Evolutionary conservation across 2,113 vertebrate genomes (phyloP).

Genomic region (Hydropotes inermis): DNA sequence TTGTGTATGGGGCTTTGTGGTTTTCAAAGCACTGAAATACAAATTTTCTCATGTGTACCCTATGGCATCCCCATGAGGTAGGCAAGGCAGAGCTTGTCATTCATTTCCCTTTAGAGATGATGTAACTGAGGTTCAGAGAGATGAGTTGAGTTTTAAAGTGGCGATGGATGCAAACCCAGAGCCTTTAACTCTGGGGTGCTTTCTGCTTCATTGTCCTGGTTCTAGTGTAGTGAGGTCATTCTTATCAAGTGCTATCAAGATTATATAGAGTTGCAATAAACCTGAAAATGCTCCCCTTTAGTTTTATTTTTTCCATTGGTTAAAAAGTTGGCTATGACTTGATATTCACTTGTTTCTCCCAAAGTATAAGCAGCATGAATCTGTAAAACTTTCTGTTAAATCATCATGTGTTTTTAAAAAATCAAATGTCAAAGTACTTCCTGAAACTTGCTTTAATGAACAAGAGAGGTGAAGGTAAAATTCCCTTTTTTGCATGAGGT

Average conservation of each 20-base stretch:
- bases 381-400: constrained; percentile 45
- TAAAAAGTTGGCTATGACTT: constrained; percentile 20
- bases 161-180: not conserved
- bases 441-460: constrained; percentile 66
- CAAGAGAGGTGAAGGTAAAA: constrained; percentile 70
- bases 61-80: not conserved
- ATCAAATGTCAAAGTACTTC: constrained; percentile 60
- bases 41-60: not conserved
- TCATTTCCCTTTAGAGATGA: not conserved
- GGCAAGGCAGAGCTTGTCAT: not conserved
- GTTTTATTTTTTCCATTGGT: not conserved
- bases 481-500: constrained; percentile 54
- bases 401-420: not conserved
- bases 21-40: constrained; percentile 14
- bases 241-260: not conserved
- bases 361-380: constrained; percentile 17
- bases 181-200: not conserved
- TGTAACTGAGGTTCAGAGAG: not conserved
- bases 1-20: not conserved
- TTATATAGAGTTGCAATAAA: not conserved
- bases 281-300: not conserved
- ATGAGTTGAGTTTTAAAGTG: not conserved
- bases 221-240: not conserved
- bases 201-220: not conserved
- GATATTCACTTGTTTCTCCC: not conserved